Percentiles rank a stretch among this genome's conserved stretches.
Conservation (phyloP, 2,797 vertebrate species). For the Chiroxiphia lanceolata region DNA sequence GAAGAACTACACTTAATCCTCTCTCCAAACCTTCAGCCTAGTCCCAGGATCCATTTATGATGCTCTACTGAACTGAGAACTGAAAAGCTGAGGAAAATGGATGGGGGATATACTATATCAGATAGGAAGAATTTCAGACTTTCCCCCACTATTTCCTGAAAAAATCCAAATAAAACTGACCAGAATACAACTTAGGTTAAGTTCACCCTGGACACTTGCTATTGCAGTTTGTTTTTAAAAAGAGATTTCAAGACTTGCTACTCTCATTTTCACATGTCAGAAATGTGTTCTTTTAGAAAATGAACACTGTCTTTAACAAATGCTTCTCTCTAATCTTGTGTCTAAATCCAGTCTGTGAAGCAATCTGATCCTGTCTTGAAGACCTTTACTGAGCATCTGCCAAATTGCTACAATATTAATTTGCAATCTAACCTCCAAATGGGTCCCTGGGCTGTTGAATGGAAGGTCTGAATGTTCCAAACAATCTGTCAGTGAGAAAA, state of each 20-base stretch:
- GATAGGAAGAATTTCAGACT: neutral
- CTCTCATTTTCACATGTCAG: neutral
- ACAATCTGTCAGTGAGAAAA: slow-evolving; percentile 10
- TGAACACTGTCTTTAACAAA: neutral
- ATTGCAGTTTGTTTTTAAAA: neutral
- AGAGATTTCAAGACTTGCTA: neutral
- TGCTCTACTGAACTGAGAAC: neutral
- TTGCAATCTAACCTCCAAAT: neutral
- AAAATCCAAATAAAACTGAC: neutral
- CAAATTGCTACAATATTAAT: slow-evolving; percentile 14
- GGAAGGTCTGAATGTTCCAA: neutral
- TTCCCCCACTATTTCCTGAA: neutral
- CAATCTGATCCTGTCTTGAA: neutral
- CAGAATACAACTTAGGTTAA: neutral
- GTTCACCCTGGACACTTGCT: neutral
- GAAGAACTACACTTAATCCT: neutral
- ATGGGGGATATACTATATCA: neutral
- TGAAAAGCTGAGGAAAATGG: neutral
- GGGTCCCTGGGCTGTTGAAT: neutral
- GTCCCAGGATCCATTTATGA: neutral
- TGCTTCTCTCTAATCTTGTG: neutral
- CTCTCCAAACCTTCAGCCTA: neutral
- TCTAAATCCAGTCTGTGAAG: neutral
- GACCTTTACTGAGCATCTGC: neutral
- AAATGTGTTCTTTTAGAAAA: neutral